phyloP scores from a whole-genome alignment of 2,797 vertebrate species.

The Platyrinchus mystaceus region DNA sequence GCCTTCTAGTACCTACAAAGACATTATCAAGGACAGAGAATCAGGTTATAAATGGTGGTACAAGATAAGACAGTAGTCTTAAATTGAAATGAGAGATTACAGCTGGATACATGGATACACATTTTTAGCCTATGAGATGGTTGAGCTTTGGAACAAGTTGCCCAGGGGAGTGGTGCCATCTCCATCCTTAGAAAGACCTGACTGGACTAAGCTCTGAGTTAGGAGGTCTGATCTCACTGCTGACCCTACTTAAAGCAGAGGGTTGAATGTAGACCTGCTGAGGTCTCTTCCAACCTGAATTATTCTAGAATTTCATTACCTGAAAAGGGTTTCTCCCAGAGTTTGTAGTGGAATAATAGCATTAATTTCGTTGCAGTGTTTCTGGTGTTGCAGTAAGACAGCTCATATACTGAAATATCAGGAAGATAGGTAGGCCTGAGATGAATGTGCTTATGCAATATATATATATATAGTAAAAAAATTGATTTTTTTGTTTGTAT shows the following conservation, averaged over 20 bases:
- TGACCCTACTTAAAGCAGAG: not conserved
- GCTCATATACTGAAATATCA: not conserved
- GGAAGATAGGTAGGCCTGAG: not conserved
- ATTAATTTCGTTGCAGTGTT: not conserved
- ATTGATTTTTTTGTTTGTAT: conserved; percentile 16
- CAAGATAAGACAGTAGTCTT: not conserved
- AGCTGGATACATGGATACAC: not conserved
- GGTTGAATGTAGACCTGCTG: not conserved
- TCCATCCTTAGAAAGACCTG: not conserved
- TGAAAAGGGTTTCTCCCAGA: not conserved
- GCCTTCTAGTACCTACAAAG: not conserved
- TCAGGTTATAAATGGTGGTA: not conserved
- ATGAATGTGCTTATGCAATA: not conserved
- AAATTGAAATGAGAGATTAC: not conserved
- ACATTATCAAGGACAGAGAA: not conserved
- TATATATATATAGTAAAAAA: not conserved
- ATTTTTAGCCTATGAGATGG: not conserved
- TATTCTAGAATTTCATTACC: not conserved
- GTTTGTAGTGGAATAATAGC: not conserved
- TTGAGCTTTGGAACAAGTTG: not conserved
- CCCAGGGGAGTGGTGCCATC: not conserved
- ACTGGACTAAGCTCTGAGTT: not conserved
- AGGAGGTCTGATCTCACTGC: not conserved
- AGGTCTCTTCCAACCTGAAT: not conserved
- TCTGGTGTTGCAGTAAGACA: not conserved